A percentile compares a stretch with the other conserved stretches of the same genome.
These are phyloP conservation scores for Zaprionus nigranus DNA, from an alignment of 1,140 invertebrate genomes.

Conservation along the genomic window DNA sequence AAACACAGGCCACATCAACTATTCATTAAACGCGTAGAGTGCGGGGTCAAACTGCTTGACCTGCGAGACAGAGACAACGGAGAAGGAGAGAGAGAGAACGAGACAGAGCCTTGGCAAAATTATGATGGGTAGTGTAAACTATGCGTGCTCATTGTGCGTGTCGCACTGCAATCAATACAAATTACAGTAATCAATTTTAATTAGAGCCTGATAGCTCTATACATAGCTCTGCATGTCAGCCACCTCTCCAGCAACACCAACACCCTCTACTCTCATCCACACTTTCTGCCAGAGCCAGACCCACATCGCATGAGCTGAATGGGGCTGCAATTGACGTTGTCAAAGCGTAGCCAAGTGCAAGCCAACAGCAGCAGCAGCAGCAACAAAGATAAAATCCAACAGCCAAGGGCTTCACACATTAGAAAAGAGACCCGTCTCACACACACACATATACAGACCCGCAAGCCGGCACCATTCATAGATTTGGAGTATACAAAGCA, in stretches of 20 bases:
- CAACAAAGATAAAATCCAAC: slow-evolving; percentile 65
- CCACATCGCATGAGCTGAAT: slow-evolving; percentile 3
- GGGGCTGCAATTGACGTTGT: slow-evolving; percentile 71
- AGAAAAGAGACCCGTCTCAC: slow-evolving; percentile 41
- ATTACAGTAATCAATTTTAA: slow-evolving; percentile 83
- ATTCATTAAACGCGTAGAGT: slow-evolving; percentile 45
- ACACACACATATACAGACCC: slow-evolving; percentile 11
- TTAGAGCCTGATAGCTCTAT: slow-evolving; percentile 53
- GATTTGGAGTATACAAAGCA: slow-evolving; percentile 49
- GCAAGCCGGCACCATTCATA: slow-evolving; percentile 14
- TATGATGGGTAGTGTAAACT: slow-evolving; percentile 33
- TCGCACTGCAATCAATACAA: slow-evolving; percentile 67
- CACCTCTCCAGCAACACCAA: background rate
- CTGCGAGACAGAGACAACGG: slow-evolving; percentile 6
- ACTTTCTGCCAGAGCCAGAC: background rate
- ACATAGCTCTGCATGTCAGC: background rate
- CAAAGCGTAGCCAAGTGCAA: slow-evolving; percentile 55
- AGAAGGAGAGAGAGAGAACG: background rate
- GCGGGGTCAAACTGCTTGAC: slow-evolving; percentile 66
- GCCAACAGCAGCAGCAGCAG: slow-evolving; percentile 39
- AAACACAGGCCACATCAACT: slow-evolving; percentile 54
- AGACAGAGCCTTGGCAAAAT: slow-evolving; percentile 38
- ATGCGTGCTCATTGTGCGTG: slow-evolving; percentile 67
- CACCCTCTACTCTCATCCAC: background rate
- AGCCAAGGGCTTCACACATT: slow-evolving; percentile 41